Evolutionary conservation across 2,113 vertebrate species (phyloP).

Genomic region (Equus przewalskii): DNA sequence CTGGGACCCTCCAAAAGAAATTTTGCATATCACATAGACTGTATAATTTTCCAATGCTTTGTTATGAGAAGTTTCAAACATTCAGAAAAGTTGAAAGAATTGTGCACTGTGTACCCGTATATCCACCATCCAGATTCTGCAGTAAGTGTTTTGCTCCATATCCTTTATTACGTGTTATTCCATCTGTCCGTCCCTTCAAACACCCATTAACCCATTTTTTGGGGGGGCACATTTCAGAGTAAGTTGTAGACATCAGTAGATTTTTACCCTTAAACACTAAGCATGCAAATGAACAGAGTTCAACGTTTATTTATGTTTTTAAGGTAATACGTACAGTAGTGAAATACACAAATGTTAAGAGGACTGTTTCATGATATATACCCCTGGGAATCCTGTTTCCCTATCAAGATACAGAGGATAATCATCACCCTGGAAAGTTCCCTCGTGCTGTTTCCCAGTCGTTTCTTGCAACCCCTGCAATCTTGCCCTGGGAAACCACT

Average conservation of each 20-base stretch:
- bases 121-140: neutral
- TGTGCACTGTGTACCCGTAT: neutral
- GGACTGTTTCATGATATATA: neutral
- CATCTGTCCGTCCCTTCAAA: neutral
- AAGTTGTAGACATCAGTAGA: neutral
- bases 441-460: neutral
- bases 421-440: neutral
- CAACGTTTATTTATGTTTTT: neutral
- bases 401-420: neutral
- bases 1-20: neutral
- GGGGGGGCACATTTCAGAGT: neutral
- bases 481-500: neutral
- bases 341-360: neutral
- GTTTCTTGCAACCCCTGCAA: neutral
- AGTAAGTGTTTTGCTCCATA: neutral
- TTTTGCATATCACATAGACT: neutral
- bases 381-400: neutral
- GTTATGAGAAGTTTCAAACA: neutral
- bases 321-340: constrained; percentile 12
- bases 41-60: neutral
- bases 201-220: neutral
- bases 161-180: neutral
- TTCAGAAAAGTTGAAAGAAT: constrained; percentile 25
- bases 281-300: neutral
- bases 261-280: neutral